phyloP scores from a whole-genome alignment of 2,888 invertebrate genomes.

The Craniophora ligustri region DNA sequence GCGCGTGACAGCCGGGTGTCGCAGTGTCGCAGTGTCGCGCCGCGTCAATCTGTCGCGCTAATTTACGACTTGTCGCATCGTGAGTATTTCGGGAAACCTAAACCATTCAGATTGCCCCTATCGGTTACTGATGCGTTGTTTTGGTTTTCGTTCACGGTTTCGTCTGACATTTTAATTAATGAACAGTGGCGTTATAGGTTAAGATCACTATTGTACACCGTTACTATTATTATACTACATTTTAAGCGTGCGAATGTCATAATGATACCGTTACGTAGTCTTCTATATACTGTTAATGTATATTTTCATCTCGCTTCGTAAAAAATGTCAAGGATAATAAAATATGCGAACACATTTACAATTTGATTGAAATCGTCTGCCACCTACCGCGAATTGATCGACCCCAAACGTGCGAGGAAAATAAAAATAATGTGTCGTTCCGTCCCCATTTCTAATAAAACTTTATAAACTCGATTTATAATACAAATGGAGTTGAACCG shows the following conservation, averaged over 20 bases:
- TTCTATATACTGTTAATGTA: too few relatives aligned
- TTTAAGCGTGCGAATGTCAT: neutral
- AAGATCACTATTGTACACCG: neutral
- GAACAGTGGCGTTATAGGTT: constrained; percentile 15
- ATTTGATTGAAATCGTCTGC: constrained; percentile 55
- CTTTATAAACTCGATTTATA: constrained; percentile 56
- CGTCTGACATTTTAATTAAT: constrained; percentile 39
- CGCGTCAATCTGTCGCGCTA: constrained; percentile 72
- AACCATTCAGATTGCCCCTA: constrained; percentile 42
- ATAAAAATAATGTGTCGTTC: constrained; percentile 50
- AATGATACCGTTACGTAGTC: too few relatives aligned
- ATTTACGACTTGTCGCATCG: constrained; percentile 64
- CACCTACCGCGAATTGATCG: constrained; percentile 47
- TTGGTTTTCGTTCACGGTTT: constrained; percentile 25
- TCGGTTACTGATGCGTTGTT: constrained; percentile 47
- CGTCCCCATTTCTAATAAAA: constrained; percentile 55
- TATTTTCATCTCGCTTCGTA: constrained; percentile 1
- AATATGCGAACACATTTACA: constrained; percentile 44
- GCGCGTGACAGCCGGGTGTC: constrained; percentile 60
- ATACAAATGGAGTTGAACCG: constrained; percentile 46
- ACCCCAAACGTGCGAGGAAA: constrained; percentile 51
- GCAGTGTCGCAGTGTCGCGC: constrained; percentile 63
- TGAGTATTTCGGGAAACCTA: constrained; percentile 51
- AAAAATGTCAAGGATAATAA: constrained; percentile 17
- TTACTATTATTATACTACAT: neutral